A percentile compares a stretch with the other conserved stretches of the same genome.
These are phyloP conservation scores for Andricus quercusramuli DNA, from an alignment of 2,888 invertebrate species.

Conservation along the genomic window DNA sequence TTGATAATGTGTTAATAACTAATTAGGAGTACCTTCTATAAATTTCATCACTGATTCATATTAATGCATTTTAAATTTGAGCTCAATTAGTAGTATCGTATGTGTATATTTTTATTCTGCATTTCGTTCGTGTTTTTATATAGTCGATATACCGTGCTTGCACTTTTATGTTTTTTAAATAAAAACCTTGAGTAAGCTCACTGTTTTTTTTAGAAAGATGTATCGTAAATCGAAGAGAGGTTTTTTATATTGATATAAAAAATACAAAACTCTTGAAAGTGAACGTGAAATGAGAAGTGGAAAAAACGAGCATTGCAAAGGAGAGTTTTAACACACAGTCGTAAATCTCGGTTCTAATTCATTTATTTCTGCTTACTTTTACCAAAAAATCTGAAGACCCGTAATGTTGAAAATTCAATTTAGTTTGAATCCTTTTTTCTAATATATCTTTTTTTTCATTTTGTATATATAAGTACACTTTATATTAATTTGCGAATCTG, in stretches of 20 bases:
- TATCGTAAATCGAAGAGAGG: neutral
- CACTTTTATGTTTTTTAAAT: neutral
- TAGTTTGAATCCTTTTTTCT: neutral
- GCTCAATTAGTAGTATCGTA: neutral
- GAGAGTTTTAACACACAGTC: no score
- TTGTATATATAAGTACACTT: neutral
- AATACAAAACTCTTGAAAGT: neutral
- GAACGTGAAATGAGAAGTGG: neutral
- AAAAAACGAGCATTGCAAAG: neutral
- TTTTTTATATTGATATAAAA: conserved; percentile 1
- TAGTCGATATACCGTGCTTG: neutral
- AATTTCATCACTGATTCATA: conserved; percentile 18
- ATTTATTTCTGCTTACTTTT: no score
- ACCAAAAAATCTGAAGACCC: no score
- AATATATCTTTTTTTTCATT: no score
- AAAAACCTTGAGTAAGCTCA: neutral
- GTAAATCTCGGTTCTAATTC: no score
- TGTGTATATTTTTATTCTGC: neutral
- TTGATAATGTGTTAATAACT: neutral
- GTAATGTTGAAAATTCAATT: no score
- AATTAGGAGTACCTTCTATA: neutral
- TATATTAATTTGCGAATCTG: neutral
- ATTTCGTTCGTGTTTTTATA: neutral
- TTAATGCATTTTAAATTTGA: conserved; percentile 10
- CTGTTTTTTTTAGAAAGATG: neutral